phyloP scores from a whole-genome alignment of 2,888 invertebrate genomes.

The Cosmopolites sordidus region DNA sequence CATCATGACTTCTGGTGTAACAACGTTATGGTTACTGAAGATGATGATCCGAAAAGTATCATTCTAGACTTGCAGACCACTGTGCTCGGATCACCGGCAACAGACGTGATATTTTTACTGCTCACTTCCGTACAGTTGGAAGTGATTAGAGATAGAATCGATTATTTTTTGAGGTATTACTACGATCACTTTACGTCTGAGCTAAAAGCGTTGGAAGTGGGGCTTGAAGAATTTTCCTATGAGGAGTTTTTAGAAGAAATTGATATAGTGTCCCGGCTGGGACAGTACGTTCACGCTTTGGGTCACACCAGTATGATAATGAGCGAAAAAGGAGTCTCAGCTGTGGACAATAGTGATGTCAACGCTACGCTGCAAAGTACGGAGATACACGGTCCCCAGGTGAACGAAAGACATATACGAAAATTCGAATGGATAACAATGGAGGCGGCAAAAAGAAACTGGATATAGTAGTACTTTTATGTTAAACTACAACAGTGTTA shows the following conservation, averaged over 20 bases:
- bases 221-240: not conserved
- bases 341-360: not conserved
- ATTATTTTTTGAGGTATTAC: constrained; percentile 20
- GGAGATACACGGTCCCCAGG: not conserved
- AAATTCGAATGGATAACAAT: constrained; percentile 2
- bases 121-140: constrained; percentile 29
- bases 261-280: not conserved
- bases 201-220: constrained; percentile 3
- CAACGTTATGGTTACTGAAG: constrained; percentile 52
- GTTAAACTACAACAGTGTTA: no score
- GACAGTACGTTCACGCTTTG: not conserved
- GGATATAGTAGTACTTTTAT: constrained; percentile 6
- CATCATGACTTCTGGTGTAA: constrained; percentile 60
- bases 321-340: not conserved
- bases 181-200: constrained; percentile 13
- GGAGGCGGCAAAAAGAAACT: constrained; percentile 5
- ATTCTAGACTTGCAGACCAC: constrained; percentile 35
- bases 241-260: constrained; percentile 1
- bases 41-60: constrained; percentile 31
- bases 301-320: not conserved
- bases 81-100: constrained; percentile 28
- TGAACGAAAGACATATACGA: not conserved
- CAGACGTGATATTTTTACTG: constrained; percentile 35
- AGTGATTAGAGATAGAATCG: constrained; percentile 10
- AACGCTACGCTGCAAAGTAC: not conserved